A percentile compares a stretch with the other conserved stretches of the same genome.
phyloP scores from a whole-genome alignment of 2,888 invertebrate species.

The Drosophila bunnanda region DNA sequence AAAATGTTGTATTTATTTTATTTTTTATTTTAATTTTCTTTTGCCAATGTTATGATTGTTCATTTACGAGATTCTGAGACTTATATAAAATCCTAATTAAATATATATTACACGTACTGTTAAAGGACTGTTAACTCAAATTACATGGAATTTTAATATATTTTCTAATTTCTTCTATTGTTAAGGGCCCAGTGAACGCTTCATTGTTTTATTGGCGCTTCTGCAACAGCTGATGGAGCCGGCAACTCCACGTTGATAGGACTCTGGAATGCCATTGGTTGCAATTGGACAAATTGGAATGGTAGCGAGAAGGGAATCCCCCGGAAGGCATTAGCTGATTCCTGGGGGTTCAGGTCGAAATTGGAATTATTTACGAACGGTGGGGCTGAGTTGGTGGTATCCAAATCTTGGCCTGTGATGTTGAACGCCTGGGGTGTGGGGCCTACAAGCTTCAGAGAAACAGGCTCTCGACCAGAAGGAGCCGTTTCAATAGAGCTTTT shows the following conservation, averaged over 20 bases:
- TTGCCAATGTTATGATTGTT: neutral
- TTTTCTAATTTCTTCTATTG: slow-evolving; percentile 13
- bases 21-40: neutral
- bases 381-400: slow-evolving; percentile 26
- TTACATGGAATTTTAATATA: slow-evolving; percentile 1
- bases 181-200: neutral
- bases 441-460: slow-evolving; percentile 46
- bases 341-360: slow-evolving; percentile 42
- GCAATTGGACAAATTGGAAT: slow-evolving; percentile 78
- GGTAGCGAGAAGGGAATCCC: slow-evolving; percentile 74
- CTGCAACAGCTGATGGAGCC: slow-evolving; percentile 24
- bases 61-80: neutral
- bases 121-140: slow-evolving; percentile 2
- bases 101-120: neutral
- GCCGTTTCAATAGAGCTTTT: slow-evolving; percentile 49
- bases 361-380: slow-evolving; percentile 25
- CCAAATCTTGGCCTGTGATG: slow-evolving; percentile 59
- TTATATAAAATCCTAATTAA: neutral
- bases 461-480: slow-evolving; percentile 57
- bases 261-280: slow-evolving; percentile 80
- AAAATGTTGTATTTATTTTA: neutral
- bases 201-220: slow-evolving; percentile 10
- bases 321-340: slow-evolving; percentile 59
- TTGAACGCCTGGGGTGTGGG: slow-evolving; percentile 56
- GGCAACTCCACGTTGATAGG: slow-evolving; percentile 60